These are phyloP conservation scores for Misgurnus anguillicaudatus DNA, from an alignment of 2,113 vertebrate genomes.

Conservation along the genomic window DNA sequence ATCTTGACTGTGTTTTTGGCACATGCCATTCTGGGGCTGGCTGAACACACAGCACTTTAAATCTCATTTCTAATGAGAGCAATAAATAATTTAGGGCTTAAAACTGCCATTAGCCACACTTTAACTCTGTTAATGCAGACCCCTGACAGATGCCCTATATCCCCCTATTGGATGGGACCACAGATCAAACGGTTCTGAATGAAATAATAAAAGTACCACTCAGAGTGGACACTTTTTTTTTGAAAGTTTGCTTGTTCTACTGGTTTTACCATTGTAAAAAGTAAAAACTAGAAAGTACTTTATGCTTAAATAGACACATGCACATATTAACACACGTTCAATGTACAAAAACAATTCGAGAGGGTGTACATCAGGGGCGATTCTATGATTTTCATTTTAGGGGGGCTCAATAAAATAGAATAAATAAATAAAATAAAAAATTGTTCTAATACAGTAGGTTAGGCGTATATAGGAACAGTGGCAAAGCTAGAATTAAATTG, in stretches of 20 bases:
- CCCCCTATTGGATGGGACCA: conserved; percentile 35
- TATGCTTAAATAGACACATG: conserved; percentile 5
- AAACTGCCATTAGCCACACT: conserved; percentile 50
- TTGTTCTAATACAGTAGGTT: no score
- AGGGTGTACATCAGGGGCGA: no score
- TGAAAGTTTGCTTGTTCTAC: conserved; percentile 10
- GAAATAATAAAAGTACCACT: conserved; percentile 34
- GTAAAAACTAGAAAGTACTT: not conserved
- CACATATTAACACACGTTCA: not conserved
- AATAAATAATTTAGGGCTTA: conserved; percentile 63
- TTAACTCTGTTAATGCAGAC: conserved; percentile 44
- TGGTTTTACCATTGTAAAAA: conserved; percentile 11
- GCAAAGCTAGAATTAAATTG: no score
- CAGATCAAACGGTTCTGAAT: conserved; percentile 44
- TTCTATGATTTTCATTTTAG: no score
- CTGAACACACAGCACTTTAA: conserved; percentile 53
- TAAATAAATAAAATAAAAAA: no score
- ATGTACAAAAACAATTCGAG: conserved; percentile 1
- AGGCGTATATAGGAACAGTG: no score
- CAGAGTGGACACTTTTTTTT: not conserved
- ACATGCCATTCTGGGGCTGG: conserved; percentile 43
- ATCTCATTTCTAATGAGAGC: conserved; percentile 51
- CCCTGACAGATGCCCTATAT: conserved; percentile 49
- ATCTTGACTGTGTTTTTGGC: conserved; percentile 46
- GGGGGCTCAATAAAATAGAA: no score